Evolutionary conservation across 37 sponge, comb jelly and placozoan genomes (phyloP).

Genomic region (Axinella damicornis): DNA sequence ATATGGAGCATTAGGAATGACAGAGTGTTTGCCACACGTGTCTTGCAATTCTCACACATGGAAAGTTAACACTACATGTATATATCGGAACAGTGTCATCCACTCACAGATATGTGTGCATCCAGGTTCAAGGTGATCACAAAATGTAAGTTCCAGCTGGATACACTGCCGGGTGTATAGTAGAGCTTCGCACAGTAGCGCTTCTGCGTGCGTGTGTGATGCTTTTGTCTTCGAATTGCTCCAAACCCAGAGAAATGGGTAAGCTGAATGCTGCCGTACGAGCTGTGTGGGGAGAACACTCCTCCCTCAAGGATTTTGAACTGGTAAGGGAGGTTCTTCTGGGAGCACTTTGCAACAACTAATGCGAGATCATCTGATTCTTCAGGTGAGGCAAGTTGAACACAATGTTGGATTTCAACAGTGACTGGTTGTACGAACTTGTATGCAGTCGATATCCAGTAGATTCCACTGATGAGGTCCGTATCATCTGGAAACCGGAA

Average conservation of each 20-base stretch:
- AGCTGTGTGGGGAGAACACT: not conserved
- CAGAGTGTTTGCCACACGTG: too few species aligned
- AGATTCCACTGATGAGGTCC: not conserved
- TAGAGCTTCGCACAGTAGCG: too few species aligned
- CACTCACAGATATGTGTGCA: too few species aligned
- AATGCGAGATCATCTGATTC: not conserved
- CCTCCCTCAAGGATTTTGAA: not conserved
- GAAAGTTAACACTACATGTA: too few species aligned
- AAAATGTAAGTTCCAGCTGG: too few species aligned
- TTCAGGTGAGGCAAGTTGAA: not conserved
- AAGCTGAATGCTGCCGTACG: not conserved
- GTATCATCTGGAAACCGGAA: not conserved
- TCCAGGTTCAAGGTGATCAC: too few species aligned
- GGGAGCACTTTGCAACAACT: not conserved
- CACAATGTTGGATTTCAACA: slow-evolving; percentile 3
- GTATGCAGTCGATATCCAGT: not conserved
- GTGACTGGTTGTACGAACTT: not conserved
- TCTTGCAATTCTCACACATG: too few species aligned
- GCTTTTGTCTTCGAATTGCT: not conserved
- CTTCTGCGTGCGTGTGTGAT: too few species aligned
- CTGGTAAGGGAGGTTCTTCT: not conserved
- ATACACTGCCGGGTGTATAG: too few species aligned
- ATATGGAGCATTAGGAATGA: too few species aligned
- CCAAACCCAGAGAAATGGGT: slow-evolving; percentile 7
- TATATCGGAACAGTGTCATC: too few species aligned